Evolutionary conservation across 2,113 vertebrate species (phyloP).

Genomic region (Choloepus hoffmanni): DNA sequence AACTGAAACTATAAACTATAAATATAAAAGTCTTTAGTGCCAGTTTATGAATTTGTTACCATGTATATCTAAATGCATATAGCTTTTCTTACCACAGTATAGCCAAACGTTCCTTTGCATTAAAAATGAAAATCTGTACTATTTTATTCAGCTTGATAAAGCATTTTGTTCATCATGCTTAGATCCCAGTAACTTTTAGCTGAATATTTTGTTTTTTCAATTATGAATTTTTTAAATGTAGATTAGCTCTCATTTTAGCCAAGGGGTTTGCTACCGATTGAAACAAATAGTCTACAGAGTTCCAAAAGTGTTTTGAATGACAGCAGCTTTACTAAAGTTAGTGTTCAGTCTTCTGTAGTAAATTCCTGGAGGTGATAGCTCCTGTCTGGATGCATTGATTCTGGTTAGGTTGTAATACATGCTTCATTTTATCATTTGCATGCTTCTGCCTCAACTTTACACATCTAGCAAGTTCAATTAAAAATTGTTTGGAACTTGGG

Average conservation of each 20-base stretch:
- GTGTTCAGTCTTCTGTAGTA: neutral
- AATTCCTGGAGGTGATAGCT: neutral
- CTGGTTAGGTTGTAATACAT: neutral
- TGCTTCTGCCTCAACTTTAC: neutral
- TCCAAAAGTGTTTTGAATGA: neutral
- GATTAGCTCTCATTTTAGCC: neutral
- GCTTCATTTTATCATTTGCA: neutral
- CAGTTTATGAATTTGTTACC: neutral
- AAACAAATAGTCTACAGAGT: neutral
- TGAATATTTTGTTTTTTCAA: too few relatives aligned
- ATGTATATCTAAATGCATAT: too few relatives aligned
- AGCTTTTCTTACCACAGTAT: neutral
- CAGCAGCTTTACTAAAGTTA: neutral
- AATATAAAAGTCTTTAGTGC: neutral
- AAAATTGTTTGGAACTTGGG: neutral
- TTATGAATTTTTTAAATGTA: neutral
- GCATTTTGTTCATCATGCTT: neutral
- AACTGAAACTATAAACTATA: neutral
- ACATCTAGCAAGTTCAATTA: neutral
- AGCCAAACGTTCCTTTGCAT: neutral
- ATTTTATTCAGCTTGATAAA: constrained; percentile 22
- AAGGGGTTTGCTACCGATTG: neutral
- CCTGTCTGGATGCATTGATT: neutral
- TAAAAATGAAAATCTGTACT: constrained; percentile 36
- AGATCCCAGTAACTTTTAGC: constrained; percentile 26